These are phyloP conservation scores for Drosophila formosana DNA, from an alignment of 2,888 invertebrate genomes.

Conservation along the genomic window DNA sequence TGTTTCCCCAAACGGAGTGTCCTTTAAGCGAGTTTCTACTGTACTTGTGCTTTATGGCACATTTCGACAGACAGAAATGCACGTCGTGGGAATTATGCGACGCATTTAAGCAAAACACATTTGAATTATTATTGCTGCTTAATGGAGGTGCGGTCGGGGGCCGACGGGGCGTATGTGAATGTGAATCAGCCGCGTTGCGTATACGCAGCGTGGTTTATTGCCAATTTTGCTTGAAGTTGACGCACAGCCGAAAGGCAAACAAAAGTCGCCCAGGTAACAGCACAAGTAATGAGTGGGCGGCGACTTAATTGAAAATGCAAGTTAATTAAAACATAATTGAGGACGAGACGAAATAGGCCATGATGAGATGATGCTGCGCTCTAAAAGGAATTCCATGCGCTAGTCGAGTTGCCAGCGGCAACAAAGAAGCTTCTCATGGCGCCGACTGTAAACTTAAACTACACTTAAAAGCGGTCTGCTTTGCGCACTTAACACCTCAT, in stretches of 20 bases:
- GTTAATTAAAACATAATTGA: conserved; percentile 58
- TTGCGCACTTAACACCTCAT: conserved; percentile 15
- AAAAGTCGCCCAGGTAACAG: neutral
- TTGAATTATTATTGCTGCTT: conserved; percentile 56
- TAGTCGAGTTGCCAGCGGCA: conserved; percentile 12
- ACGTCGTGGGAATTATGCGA: conserved; percentile 62
- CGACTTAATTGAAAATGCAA: conserved; percentile 40
- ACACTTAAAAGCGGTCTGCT: conserved; percentile 4
- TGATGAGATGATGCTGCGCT: neutral
- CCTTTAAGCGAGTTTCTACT: too few relatives aligned
- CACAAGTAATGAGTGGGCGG: neutral
- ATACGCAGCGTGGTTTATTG: conserved; percentile 31
- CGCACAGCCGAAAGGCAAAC: conserved; percentile 9
- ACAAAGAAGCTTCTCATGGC: conserved; percentile 3
- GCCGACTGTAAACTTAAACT: conserved; percentile 10
- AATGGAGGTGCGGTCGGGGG: conserved; percentile 2
- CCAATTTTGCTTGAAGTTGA: conserved; percentile 7
- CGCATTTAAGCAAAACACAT: conserved; percentile 53
- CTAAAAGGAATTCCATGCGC: conserved; percentile 1
- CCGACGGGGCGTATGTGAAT: conserved; percentile 32
- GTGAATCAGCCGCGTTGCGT: conserved; percentile 8
- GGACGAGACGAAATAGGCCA: neutral
- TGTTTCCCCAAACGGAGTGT: too few relatives aligned
- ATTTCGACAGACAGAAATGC: conserved; percentile 50
- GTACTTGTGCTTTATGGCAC: conserved; percentile 51